Conservation (phyloP, 2,113 vertebrate genomes). For the Solenodon paradoxus region DNA sequence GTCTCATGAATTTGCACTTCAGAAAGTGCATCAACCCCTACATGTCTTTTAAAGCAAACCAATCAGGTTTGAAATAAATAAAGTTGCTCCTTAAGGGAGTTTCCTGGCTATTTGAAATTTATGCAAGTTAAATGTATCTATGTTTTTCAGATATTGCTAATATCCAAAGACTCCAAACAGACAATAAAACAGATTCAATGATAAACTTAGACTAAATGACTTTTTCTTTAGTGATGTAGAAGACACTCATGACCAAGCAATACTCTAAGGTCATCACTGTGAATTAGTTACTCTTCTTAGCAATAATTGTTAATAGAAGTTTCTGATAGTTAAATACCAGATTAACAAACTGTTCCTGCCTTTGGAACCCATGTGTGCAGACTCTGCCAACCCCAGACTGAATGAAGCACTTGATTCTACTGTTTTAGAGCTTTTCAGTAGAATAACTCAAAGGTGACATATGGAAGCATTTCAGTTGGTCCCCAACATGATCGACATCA, state of each 20-base stretch:
- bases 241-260: constrained; percentile 37
- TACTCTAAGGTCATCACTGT: constrained; percentile 42
- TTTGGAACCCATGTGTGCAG: constrained; percentile 47
- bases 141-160: constrained; percentile 28
- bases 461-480: constrained; percentile 4
- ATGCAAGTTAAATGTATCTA: background rate
- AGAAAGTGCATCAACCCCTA: background rate
- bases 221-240: constrained; percentile 56
- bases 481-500: constrained; percentile 14
- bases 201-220: background rate
- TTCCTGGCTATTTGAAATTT: constrained; percentile 26
- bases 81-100: background rate
- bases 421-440: constrained; percentile 52
- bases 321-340: constrained; percentile 59
- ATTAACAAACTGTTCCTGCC: constrained; percentile 65
- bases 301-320: constrained; percentile 62
- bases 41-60: background rate
- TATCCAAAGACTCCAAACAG: background rate
- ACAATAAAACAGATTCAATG: constrained; percentile 52
- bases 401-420: constrained; percentile 58
- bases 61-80: background rate
- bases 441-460: constrained; percentile 47
- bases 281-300: constrained; percentile 37
- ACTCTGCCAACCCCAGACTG: constrained; percentile 36
- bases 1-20: constrained; percentile 5